Percentiles rank a stretch among this genome's conserved stretches.
These are phyloP conservation scores for Trachelus troglodyta DNA, from an alignment of 2,888 invertebrate species.

Conservation along the genomic window DNA sequence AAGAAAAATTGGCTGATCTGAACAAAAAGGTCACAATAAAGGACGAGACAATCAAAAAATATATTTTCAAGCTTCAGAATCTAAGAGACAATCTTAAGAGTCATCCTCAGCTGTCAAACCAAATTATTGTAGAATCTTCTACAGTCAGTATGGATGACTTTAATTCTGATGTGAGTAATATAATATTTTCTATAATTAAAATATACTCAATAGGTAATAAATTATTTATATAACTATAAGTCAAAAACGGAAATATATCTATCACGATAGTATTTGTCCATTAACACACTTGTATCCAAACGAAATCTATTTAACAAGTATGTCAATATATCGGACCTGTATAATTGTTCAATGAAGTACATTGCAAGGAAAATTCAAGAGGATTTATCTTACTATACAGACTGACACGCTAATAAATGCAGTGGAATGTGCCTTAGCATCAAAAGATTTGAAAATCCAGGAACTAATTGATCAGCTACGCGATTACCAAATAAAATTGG, in stretches of 20 bases:
- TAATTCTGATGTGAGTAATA: constrained; percentile 43
- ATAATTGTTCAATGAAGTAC: background rate
- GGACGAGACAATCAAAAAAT: constrained; percentile 46
- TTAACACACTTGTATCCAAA: background rate
- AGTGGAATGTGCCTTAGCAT: constrained; percentile 44
- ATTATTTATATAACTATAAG: background rate
- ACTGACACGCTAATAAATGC: constrained; percentile 46
- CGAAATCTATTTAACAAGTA: constrained; percentile 2
- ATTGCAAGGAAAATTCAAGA: background rate
- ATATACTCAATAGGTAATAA: constrained; percentile 5
- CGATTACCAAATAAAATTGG: constrained; percentile 32
- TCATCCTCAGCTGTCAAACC: constrained; percentile 31
- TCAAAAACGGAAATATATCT: background rate
- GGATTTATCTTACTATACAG: constrained; percentile 37
- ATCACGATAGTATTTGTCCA: background rate
- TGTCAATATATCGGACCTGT: background rate
- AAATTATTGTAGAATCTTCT: constrained; percentile 27
- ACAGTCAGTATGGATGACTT: constrained; percentile 23
- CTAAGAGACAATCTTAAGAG: constrained; percentile 43
- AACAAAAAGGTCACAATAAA: constrained; percentile 42
- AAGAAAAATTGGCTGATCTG: constrained; percentile 44
- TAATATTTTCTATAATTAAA: background rate
- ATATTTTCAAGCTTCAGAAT: constrained; percentile 40
- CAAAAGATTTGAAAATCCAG: constrained; percentile 42
- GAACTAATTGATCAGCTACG: constrained; percentile 37